These are phyloP conservation scores for Cavia porcellus DNA, from an alignment of 2,113 vertebrate species.

Conservation along the genomic window DNA sequence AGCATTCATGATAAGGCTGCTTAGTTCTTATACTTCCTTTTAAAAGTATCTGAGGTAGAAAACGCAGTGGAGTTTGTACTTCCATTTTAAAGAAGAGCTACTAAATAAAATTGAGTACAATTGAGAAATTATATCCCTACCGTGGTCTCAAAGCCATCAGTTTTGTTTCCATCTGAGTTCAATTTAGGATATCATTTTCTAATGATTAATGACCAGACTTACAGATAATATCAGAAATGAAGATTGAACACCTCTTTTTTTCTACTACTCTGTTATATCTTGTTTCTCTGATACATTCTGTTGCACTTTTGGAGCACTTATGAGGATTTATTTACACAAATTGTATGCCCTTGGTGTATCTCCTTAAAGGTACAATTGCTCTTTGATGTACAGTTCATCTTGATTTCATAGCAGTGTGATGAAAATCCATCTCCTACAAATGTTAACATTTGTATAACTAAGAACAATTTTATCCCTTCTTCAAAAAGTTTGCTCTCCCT, in stretches of 20 bases:
- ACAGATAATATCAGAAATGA: constrained; percentile 78
- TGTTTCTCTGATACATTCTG: constrained; percentile 78
- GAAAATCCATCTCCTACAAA: constrained; percentile 56
- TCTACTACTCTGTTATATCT: constrained; percentile 30
- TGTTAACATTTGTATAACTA: background rate
- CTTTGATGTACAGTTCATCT: constrained; percentile 62
- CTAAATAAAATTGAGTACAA: constrained; percentile 68
- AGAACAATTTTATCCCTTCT: constrained; percentile 13
- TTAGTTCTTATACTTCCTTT: constrained; percentile 65
- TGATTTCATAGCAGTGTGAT: constrained; percentile 63
- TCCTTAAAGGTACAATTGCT: constrained; percentile 65
- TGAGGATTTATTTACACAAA: constrained; percentile 75
- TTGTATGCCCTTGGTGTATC: constrained; percentile 57
- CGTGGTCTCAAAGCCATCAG: constrained; percentile 77
- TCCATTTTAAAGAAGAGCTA: constrained; percentile 73
- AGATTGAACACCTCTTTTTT: constrained; percentile 74
- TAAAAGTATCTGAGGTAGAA: constrained; percentile 52
- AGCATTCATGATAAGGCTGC: background rate
- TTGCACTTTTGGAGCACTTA: constrained; percentile 76
- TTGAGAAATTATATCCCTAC: constrained; percentile 79
- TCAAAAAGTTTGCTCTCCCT: background rate
- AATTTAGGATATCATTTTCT: constrained; percentile 69
- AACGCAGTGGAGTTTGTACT: background rate
- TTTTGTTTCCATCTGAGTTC: constrained; percentile 78
- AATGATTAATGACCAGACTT: constrained; percentile 82